Evolutionary conservation across 2,888 invertebrate species (phyloP).

Genomic region (Galeruca laticollis): DNA sequence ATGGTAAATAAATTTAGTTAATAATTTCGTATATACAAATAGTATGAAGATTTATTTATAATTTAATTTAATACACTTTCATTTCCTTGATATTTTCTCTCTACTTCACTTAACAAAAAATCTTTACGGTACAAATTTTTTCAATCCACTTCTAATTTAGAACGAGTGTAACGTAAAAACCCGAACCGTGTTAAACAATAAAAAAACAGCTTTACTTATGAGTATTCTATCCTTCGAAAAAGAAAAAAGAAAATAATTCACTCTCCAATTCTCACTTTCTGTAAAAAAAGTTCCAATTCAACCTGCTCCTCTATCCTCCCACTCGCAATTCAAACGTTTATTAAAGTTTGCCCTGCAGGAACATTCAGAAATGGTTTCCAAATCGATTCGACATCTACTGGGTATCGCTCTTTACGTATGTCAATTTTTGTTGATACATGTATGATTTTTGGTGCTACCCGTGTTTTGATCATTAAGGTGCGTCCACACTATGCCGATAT

Average conservation of each 20-base stretch:
- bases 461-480: no score
- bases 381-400: not conserved
- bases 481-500: no score
- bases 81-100: no score
- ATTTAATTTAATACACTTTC: no score
- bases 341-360: slow-evolving; percentile 26
- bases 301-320: slow-evolving; percentile 20
- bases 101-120: not conserved
- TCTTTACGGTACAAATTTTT: slow-evolving; percentile 7
- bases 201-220: slow-evolving; percentile 4
- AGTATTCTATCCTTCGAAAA: not conserved
- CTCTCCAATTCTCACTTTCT: slow-evolving; percentile 22
- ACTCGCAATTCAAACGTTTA: slow-evolving; percentile 32
- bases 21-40: no score
- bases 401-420: not conserved
- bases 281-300: slow-evolving; percentile 23
- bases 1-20: no score
- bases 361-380: not conserved
- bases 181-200: slow-evolving; percentile 15
- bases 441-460: no score
- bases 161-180: slow-evolving; percentile 5
- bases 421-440: no score
- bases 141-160: not conserved
- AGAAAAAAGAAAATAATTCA: slow-evolving; percentile 21
- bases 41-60: no score